Conservation (phyloP, 2,113 vertebrate species). For the Cyanistes caeruleus region DNA sequence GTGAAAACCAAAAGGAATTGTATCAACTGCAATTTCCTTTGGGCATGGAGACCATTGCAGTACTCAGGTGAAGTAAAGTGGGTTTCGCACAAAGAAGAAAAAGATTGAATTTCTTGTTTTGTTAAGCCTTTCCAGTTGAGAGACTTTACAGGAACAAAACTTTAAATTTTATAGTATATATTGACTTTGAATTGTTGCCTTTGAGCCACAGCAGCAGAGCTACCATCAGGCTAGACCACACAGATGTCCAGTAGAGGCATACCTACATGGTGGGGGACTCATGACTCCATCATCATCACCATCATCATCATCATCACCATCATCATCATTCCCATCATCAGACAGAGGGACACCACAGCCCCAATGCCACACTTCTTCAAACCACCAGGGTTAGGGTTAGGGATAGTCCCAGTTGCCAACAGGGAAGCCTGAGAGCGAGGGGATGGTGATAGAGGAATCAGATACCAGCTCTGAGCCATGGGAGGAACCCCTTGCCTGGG, state of each 20-base stretch:
- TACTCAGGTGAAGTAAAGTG: neutral
- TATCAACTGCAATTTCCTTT: neutral
- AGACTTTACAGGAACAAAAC: neutral
- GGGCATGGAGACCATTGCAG: neutral
- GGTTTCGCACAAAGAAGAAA: neutral
- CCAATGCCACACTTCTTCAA: rapidly evolving
- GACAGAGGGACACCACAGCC: neutral
- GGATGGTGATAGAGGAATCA: neutral
- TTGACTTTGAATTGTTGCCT: neutral
- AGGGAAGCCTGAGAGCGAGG: neutral
- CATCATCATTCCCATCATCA: neutral
- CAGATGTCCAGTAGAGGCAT: neutral
- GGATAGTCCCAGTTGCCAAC: neutral
- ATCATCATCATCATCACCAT: neutral
- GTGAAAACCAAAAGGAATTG: neutral
- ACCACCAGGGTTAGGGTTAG: neutral
- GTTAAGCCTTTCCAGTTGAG: neutral
- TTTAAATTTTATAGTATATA: neutral
- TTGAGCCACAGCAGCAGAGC: neutral
- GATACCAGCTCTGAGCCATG: neutral
- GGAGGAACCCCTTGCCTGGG: neutral
- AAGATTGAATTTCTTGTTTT: neutral
- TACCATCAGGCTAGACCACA: rapidly evolving
- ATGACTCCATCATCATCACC: neutral
- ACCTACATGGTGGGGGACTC: neutral